Evolutionary conservation across 1,140 invertebrate genomes (phyloP), one percentile per base, ranked within the genome.

Genomic region (Kradibia gibbosae): DNA sequence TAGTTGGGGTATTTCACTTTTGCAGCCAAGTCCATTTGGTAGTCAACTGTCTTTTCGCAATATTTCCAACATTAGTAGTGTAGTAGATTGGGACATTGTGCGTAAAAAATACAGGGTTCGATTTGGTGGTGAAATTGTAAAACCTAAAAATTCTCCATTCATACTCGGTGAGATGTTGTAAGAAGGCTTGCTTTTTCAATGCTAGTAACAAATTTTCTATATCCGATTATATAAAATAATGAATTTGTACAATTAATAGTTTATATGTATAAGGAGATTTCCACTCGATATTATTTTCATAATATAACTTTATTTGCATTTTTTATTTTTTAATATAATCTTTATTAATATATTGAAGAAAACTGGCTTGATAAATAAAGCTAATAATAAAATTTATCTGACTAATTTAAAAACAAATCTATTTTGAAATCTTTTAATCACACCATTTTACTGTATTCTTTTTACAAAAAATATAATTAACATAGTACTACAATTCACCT

Each of bases 51-150:
- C 95, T 82, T 94, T 96, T 84, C 93, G 92, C 85, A 92, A 93
- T 84, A 89, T 93, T 83, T 89, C 93, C 67, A 93, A 94, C 70
- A 96, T 98, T 77, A 96, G 97, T 87, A 97, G 96, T 85, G 95
- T 98, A 0, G 95, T 96, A 0, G 96, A 98, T 87, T 98, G 97
- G 97, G 94, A 96, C 83, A 89, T 94, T 3, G 97, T 98, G 36
- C 94, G 96, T 2, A 96, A 95, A 88, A 97, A 97, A 86, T 98
- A 98, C 86, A 92, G 96, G 79, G 93, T 94, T 0, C 91, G 96
- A 13, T 94, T 94, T 87, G 95, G 96, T 1, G 93, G 94, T n/a
- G 86, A 91, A 82, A 89, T 93, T 3, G 94, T 95, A 57, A 94
- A 94, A 85, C 91, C 92, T 17, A 74, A 13, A 28, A 42, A n/a